These are phyloP conservation scores for Anolis carolinensis DNA, from an alignment of 2,113 vertebrate species.

Conservation along the genomic window DNA sequence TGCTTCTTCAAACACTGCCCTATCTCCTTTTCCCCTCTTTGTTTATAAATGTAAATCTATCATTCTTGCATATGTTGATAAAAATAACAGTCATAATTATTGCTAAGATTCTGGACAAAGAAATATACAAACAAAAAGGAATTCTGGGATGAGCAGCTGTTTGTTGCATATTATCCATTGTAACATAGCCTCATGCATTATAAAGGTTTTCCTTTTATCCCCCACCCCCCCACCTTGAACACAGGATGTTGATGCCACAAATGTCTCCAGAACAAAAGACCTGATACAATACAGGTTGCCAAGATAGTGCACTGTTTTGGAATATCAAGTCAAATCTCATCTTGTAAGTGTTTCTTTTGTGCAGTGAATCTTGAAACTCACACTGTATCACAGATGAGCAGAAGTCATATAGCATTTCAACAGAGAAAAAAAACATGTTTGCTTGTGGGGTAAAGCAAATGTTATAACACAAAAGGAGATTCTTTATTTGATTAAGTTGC, in stretches of 20 bases:
- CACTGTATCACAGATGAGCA: slow-evolving; percentile 5
- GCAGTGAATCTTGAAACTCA: neutral
- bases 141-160: neutral
- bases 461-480: neutral
- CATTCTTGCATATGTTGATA: too few species aligned
- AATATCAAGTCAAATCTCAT: slow-evolving; percentile 8
- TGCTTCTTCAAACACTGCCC: too few species aligned
- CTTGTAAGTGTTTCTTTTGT: neutral
- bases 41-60: too few species aligned
- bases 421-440: slow-evolving; percentile 7
- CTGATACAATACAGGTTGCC: neutral
- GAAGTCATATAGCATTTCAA: slow-evolving; percentile 34
- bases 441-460: neutral
- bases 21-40: too few species aligned
- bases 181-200: neutral
- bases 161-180: neutral
- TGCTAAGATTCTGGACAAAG: neutral
- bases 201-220: neutral
- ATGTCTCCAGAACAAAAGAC: neutral
- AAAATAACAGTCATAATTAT: neutral
- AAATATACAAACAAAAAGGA: neutral
- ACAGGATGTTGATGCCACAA: neutral
- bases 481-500: too few species aligned
- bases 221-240: neutral
- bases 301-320: neutral